Evolutionary conservation across 2,888 invertebrate genomes (phyloP), one percentile per base, ranked within the genome.

Genomic region (Sinodicranocentrus sp.): DNA sequence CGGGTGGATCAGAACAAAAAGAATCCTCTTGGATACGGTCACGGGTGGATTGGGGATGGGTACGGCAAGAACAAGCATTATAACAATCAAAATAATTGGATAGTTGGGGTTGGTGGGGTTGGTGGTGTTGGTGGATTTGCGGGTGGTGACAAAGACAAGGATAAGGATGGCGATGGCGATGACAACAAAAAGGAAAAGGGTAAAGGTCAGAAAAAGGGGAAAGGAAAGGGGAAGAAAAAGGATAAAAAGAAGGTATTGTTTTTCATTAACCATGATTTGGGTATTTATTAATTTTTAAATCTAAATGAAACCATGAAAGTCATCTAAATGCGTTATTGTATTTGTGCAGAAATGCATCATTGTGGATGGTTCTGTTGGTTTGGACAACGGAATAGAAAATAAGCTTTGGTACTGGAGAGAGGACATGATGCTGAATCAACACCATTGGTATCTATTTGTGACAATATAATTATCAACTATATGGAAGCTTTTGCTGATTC

Each of bases 371-470:
- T 25, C 17, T 19, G 59, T 79, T 13, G 84, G 84, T 6, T 2
- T 72, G 1, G 84, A 84, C 25, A 84, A 84, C 63, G 84, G 84
- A 8, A 21, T 67, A 8, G 84, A 84, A 63, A 84, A 78, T 52
- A 44, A 67, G 23, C 39, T 84, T 8, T 78, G 79, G 84, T 79
- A 84, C 17, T 84, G 57, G 57, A 39, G 73, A n/a, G 84, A 78
- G 44, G 78, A 84, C 17, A 84, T 84, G 72, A 79, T 79, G 79
- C 15, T 79, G 1, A 84, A 79, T 54, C 84, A 84, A 23, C 84
- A 84, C 59, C 83, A 84, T 44, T 76, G 68, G 83, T 82, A 44
- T 23, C 33, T 10, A 3, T 33, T 33, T 33, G n/a, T n/a, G n/a
- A 33, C 33, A 33, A 33, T 33, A 33, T 6, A 33, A 33, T 33